Base-by-base conservation (phyloP, 2,888 invertebrate species). In the Rapana venosa region DNA sequence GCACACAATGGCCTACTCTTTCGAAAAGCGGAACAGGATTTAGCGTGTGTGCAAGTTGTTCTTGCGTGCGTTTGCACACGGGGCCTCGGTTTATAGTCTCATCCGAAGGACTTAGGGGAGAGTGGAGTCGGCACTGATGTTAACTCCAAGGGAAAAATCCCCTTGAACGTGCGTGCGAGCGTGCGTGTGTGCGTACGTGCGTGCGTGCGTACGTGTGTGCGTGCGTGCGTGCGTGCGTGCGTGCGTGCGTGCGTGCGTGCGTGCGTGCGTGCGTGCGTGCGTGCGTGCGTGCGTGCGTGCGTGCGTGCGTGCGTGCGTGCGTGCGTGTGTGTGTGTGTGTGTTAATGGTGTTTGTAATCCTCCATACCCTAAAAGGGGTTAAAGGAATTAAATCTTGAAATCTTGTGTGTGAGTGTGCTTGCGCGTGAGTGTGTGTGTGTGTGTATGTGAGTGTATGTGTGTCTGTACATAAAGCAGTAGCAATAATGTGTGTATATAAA, bases 251-350 rank as follows among this genome's bases (percentile, higher is more conserved):
- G 83, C 47, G 83, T 32, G 83, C 47, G 83, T 58, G 66, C 61
- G 86, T 58, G 58, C 47, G 83, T 83, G 83, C 47, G 83, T 83
- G 83, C 47, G 83, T 83, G 83, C 17, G 77, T 70, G 70, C 26
- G 83, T 83, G 83, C 1, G 83, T 32, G 83, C 58, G 58, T 56
- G 84, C 30, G 47, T 56, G 84, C 56, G 84, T 56, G 84, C 20
- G 47, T 84, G 84, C 35, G 79, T 32, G 79, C 35, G 79, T 32
- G 79, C 35, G 79, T 79, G 79, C 35, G 79, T 79, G 35, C 13
- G 32, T 5, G 79, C 32, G 79, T 15, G 79, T 15, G 79, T 15
- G 79, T 79, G 79, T 35, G 79, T 79, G 79, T 79, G 79, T 79
- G 79, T 79, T n/a, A 30, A 26, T 70, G 70, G 26, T 6, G 74